Evolutionary conservation across 2,113 vertebrate genomes (phyloP).

Genomic region (Forbesichthys papilliferus): DNA sequence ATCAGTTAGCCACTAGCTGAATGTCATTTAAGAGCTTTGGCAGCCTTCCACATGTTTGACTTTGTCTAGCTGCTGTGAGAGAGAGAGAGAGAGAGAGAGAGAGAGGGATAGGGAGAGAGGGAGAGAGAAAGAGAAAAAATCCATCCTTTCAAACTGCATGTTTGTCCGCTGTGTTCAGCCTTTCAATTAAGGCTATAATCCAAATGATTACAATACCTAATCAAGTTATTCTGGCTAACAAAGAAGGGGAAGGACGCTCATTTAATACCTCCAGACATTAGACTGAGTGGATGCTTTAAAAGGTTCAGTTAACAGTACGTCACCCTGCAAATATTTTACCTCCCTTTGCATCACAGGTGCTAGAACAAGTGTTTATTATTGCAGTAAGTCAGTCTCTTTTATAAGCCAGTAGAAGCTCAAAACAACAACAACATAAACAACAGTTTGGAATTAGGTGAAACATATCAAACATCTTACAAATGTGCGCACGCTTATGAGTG

Average conservation of each 20-base stretch:
- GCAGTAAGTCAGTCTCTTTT: slow-evolving; percentile 8
- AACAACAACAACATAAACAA: no score
- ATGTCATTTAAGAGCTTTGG: slow-evolving; percentile 47
- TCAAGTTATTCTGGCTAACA: background rate
- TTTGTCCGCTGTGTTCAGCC: slow-evolving; percentile 2
- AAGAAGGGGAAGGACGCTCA: background rate
- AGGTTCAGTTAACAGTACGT: no score
- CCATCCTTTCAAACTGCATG: slow-evolving; percentile 9
- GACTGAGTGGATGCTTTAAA: background rate
- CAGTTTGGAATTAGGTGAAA: background rate
- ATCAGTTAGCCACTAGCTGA: slow-evolving; percentile 35
- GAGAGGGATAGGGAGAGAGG: slow-evolving; percentile 18
- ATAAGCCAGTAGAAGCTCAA: slow-evolving; percentile 28
- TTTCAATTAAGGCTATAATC: slow-evolving; percentile 3
- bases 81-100: background rate
- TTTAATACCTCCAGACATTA: slow-evolving; percentile 6
- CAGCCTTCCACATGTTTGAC: slow-evolving; percentile 42
- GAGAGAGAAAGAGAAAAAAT: slow-evolving; percentile 10
- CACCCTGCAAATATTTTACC: slow-evolving; percentile 4
- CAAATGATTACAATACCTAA: slow-evolving; percentile 4
- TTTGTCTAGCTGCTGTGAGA: slow-evolving; percentile 38
- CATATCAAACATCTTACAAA: slow-evolving; percentile 39
- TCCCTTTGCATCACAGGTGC: slow-evolving; percentile 9
- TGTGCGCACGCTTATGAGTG: slow-evolving; percentile 45
- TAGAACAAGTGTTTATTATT: slow-evolving; percentile 40